These are phyloP conservation scores for Thera britannica DNA, from an alignment of 2,888 invertebrate genomes.

Conservation along the genomic window DNA sequence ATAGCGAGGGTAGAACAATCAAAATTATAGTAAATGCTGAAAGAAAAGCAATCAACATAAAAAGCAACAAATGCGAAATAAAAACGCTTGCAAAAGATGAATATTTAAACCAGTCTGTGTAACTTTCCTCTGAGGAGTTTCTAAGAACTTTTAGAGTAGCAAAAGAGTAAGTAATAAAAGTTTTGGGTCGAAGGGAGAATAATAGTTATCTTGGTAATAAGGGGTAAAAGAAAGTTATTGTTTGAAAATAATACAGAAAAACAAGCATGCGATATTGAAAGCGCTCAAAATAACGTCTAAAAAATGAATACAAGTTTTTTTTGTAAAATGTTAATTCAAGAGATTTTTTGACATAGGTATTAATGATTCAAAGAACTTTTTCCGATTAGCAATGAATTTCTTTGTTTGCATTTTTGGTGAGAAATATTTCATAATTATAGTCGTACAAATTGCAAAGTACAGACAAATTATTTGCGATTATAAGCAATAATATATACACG, in stretches of 20 bases:
- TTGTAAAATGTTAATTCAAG: no score
- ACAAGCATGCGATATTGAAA: constrained; percentile 30
- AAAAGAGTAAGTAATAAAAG: background rate
- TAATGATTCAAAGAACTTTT: no score
- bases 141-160: background rate
- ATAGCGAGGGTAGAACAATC: constrained; percentile 10
- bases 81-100: background rate
- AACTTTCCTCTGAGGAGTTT: background rate
- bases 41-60: background rate
- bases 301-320: no score
- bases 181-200: background rate
- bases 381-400: background rate
- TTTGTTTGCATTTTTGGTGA: background rate
- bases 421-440: background rate
- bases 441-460: background rate
- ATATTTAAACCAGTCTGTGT: no score
- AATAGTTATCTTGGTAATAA: background rate
- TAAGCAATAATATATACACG: background rate
- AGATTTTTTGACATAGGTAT: background rate
- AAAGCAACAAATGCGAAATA: background rate
- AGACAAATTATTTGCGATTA: background rate
- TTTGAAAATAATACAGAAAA: background rate
- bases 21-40: background rate
- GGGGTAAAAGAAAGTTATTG: background rate
- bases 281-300: constrained; percentile 3